Evolutionary conservation across 2,888 invertebrate species (phyloP).

Genomic region (Drosophila mayaguana): DNA sequence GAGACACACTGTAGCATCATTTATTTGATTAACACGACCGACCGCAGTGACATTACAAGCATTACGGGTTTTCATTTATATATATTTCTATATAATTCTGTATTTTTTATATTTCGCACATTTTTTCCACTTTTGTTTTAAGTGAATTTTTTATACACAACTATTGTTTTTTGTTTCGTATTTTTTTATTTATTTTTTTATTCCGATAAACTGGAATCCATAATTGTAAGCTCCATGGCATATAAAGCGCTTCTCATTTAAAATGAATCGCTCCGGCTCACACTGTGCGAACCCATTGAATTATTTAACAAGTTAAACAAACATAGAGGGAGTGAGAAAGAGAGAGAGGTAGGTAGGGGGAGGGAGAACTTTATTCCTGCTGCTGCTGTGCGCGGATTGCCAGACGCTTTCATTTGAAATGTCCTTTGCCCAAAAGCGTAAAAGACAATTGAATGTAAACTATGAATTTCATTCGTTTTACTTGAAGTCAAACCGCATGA

Average conservation of each 20-base stretch:
- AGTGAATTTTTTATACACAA: not conserved
- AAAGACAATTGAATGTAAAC: slow-evolving; percentile 26
- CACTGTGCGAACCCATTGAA: slow-evolving; percentile 14
- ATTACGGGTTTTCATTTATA: slow-evolving; percentile 20
- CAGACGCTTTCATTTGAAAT: not conserved
- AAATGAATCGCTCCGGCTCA: slow-evolving; percentile 20
- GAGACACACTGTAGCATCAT: slow-evolving; percentile 46
- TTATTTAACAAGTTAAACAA: slow-evolving; percentile 19
- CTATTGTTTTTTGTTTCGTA: not conserved
- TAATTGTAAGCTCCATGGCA: slow-evolving; percentile 48
- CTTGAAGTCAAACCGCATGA: slow-evolving; percentile 1
- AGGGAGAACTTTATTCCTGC: not conserved
- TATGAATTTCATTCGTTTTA: not conserved
- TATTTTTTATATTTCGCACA: not conserved
- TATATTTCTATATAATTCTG: not conserved
- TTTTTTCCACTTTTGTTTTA: not conserved
- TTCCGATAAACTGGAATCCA: slow-evolving; percentile 51
- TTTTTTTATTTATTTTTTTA: not conserved
- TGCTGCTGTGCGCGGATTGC: slow-evolving; percentile 2
- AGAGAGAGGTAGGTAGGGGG: not conserved
- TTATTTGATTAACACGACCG: slow-evolving; percentile 63
- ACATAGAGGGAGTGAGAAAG: not conserved
- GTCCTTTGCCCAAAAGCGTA: not conserved
- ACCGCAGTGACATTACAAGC: slow-evolving; percentile 19
- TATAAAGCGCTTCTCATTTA: slow-evolving; percentile 16